Base-by-base conservation (phyloP, 1,140 invertebrate genomes). In the Zaprionus tsacasi region DNA sequence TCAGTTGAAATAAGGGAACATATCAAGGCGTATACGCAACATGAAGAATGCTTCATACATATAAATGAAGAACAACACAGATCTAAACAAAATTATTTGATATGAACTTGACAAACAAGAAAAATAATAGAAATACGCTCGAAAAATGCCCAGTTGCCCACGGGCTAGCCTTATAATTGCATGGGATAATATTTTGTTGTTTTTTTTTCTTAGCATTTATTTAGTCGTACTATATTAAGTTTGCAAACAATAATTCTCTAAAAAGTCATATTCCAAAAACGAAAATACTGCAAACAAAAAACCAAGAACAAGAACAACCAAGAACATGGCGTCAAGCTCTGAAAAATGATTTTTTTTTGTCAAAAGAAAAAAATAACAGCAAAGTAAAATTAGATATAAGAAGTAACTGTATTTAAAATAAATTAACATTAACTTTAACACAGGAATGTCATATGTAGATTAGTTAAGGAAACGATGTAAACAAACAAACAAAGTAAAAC, bases 401-500 rank as follows among this genome's bases (percentile, higher is more conserved):
- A 71, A 76, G 48, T 74, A 71, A 74, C 56, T 70, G 67, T 73
- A 75, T 69, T 81, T 67, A 74, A 81, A 72, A 21, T 67, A 79
- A 80, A 70, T 59, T 63, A 55, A 63, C 63, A 58, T 66, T 66
- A 78, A 33, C 43, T 57, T 43, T 69, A 75, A 69, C 58, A 78
- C 69, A 76, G 56, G 45, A 65, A 63, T 61, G 59, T 74, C 56
- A 69, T 56, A 48, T 40, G 60, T 61, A 70, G 75, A 52, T 25
- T 45, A 77, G 60, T 69, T 45, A 15, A 76, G 30, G 60, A 70
- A 69, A 58, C 64, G 35, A 70, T 69, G 60, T 64, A 79, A 68
- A 82, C 77, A 88, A 89, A 63, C 63, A 74, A 21, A 50, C 55
- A 76, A 89, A 85, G 72, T 79, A 89, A 80, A 90, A 90, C 87